Evolutionary conservation across 1,140 invertebrate species (phyloP).

Genomic region (Bathynomus jamesi): DNA sequence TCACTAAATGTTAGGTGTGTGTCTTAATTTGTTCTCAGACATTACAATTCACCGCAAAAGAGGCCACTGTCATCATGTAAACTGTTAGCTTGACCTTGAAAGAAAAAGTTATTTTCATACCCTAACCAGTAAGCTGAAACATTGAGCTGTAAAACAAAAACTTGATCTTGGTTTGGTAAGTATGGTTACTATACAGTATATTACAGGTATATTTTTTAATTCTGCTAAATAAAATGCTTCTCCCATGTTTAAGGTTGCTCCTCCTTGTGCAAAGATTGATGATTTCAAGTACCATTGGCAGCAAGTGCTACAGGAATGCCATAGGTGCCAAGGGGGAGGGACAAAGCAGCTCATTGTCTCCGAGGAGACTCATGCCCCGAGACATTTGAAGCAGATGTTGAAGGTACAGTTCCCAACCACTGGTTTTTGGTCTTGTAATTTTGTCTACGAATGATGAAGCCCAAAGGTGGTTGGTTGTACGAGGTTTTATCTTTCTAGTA

Average conservation of each 20-base stretch:
- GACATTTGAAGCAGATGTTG: slow-evolving; percentile 29
- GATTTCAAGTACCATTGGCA: slow-evolving; percentile 33
- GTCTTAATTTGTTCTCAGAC: no score
- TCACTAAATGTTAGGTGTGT: no score
- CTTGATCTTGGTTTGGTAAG: neutral
- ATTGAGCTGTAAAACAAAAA: neutral
- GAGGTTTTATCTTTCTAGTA: no score
- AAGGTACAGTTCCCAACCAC: no score
- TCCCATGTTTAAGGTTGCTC: slow-evolving; percentile 17
- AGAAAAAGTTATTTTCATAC: neutral
- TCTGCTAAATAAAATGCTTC: neutral
- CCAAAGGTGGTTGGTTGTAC: no score
- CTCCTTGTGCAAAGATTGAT: slow-evolving; percentile 31
- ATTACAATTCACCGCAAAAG: no score
- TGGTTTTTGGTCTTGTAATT: no score
- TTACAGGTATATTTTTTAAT: neutral
- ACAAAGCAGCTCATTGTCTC: slow-evolving; percentile 12
- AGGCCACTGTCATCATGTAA: no score
- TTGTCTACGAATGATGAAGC: no score
- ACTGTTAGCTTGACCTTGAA: neutral
- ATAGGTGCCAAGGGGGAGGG: slow-evolving; percentile 18
- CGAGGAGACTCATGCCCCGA: slow-evolving; percentile 33
- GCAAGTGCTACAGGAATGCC: slow-evolving; percentile 23
- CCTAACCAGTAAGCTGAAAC: neutral
- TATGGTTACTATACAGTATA: neutral